These are phyloP conservation scores for Dicrostonyx torquatus DNA, from an alignment of 2,797 vertebrate species.

Conservation along the genomic window DNA sequence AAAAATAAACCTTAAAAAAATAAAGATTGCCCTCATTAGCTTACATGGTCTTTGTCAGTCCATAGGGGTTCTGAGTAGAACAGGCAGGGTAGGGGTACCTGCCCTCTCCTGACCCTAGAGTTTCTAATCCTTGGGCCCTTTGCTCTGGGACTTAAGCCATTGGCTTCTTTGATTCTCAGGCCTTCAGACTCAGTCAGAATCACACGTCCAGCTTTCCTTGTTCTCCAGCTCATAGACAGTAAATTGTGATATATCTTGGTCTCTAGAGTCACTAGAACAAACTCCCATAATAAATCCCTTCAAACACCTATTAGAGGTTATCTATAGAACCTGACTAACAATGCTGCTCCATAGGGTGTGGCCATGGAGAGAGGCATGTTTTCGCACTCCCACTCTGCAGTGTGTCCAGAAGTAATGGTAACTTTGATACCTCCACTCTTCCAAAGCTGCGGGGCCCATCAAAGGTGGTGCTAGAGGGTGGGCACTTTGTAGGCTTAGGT, in stretches of 20 bases:
- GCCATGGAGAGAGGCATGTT: not conserved
- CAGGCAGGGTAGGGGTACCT: not conserved
- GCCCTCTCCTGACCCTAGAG: not conserved
- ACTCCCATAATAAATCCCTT: not conserved
- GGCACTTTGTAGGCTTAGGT: not conserved
- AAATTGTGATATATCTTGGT: not conserved
- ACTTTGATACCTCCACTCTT: not conserved
- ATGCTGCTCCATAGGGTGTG: not conserved
- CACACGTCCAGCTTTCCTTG: not conserved
- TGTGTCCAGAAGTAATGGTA: not conserved
- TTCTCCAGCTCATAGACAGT: not conserved
- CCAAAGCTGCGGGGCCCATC: not conserved
- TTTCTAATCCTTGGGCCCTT: not conserved
- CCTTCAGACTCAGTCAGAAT: not conserved
- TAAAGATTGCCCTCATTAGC: not conserved
- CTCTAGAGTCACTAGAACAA: not conserved
- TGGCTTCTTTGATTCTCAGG: not conserved
- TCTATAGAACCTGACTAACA: not conserved
- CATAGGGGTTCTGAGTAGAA: not conserved
- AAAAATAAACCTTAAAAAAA: no score
- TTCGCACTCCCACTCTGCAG: not conserved
- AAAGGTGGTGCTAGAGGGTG: not conserved
- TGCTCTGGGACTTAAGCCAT: not conserved
- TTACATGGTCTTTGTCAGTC: not conserved
- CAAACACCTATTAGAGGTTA: not conserved